These are phyloP conservation scores for Threskiornis aethiopicus DNA, from an alignment of 2,797 vertebrate genomes.

Conservation along the genomic window DNA sequence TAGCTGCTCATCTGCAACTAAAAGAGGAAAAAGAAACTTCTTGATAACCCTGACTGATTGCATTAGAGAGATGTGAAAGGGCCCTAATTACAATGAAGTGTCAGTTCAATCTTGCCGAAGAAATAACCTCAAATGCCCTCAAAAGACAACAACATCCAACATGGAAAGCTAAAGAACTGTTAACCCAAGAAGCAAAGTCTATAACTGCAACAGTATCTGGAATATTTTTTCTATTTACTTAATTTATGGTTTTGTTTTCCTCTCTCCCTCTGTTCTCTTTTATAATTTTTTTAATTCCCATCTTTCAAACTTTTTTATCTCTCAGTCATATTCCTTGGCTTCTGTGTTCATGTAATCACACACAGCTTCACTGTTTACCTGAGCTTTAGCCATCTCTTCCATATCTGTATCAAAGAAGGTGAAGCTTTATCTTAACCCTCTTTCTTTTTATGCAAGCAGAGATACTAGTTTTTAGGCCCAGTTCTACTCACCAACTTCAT, in stretches of 20 bases:
- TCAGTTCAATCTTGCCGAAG: neutral
- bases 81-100: neutral
- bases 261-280: neutral
- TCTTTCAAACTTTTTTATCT: neutral
- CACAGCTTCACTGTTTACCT: neutral
- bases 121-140: neutral
- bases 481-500: neutral
- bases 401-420: neutral
- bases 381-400: neutral
- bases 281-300: neutral
- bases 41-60: neutral
- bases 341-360: neutral
- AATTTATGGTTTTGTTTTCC: neutral
- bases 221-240: neutral
- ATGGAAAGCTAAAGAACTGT: neutral
- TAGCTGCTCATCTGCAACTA: neutral
- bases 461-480: fast-evolving
- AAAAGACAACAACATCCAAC: neutral
- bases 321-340: neutral
- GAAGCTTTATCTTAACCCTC: neutral
- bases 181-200: neutral
- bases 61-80: neutral
- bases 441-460: neutral
- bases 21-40: neutral
- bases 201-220: neutral